A percentile compares a stretch with the other conserved stretches of the same genome.
phyloP scores from a whole-genome alignment of 2,113 vertebrate species.

The Percopsis transmontana region DNA sequence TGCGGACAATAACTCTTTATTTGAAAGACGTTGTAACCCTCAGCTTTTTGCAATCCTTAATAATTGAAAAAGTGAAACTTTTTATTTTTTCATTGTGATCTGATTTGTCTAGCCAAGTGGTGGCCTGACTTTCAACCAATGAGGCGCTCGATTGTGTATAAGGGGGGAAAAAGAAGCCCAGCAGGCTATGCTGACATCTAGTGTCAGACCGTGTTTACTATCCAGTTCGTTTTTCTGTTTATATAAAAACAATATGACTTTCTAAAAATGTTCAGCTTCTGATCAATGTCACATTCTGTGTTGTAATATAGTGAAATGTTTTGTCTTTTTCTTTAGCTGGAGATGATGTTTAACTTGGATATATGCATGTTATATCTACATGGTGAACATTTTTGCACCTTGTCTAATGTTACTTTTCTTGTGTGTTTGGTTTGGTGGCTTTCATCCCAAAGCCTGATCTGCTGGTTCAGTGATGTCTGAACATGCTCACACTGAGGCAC shows the following conservation, averaged over 20 bases:
- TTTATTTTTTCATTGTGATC: slow-evolving; percentile 26
- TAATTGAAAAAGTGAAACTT: slow-evolving; percentile 40
- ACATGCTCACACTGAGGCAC: too few relatives aligned
- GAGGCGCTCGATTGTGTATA: slow-evolving; percentile 25
- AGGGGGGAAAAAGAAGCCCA: background rate
- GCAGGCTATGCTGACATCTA: slow-evolving; percentile 68
- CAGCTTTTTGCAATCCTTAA: background rate
- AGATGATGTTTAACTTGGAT: too few relatives aligned
- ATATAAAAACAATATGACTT: too few relatives aligned
- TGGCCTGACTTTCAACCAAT: slow-evolving; percentile 77
- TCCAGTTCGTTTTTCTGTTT: background rate
- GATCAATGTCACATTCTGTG: too few relatives aligned
- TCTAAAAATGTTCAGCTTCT: too few relatives aligned
- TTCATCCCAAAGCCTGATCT: slow-evolving; percentile 20
- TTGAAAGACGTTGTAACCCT: background rate
- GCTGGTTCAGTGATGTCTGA: slow-evolving; percentile 5
- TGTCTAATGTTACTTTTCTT: background rate
- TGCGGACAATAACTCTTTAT: too few relatives aligned
- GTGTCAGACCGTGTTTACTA: slow-evolving; percentile 40
- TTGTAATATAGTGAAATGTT: too few relatives aligned
- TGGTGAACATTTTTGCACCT: background rate
- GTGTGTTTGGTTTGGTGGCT: background rate
- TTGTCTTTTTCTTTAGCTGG: too few relatives aligned
- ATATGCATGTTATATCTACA: too few relatives aligned
- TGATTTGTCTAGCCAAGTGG: slow-evolving; percentile 70